Evolutionary conservation across 2,113 vertebrate species (phyloP).

Genomic region (Grammatotria lemairii): DNA sequence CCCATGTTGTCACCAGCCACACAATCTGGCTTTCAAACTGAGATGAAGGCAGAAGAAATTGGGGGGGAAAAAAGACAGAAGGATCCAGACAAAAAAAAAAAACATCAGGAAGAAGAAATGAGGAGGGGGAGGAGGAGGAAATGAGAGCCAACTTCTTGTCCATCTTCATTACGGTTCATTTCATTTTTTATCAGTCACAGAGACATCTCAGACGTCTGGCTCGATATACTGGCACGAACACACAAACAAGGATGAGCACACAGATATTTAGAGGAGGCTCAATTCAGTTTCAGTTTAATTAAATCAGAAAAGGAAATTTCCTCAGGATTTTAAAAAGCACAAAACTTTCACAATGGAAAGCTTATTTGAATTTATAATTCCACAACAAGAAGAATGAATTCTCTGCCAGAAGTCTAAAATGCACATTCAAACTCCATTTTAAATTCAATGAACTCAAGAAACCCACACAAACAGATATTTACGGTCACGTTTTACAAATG

Average conservation of each 20-base stretch:
- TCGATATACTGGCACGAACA: neutral
- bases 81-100: neutral
- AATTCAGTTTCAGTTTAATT: conserved; percentile 10
- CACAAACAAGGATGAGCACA: neutral
- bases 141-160: conserved; percentile 41
- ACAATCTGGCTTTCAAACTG: neutral
- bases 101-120: neutral
- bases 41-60: neutral
- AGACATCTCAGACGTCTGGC: conserved; percentile 14
- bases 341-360: neutral
- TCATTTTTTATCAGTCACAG: conserved; percentile 23
- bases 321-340: neutral
- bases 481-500: neutral
- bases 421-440: neutral
- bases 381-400: neutral
- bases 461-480: neutral
- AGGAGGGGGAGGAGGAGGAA: neutral
- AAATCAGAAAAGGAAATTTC: neutral
- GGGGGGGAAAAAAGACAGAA: neutral
- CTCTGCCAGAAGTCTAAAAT: neutral
- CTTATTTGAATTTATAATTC: neutral
- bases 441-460: neutral
- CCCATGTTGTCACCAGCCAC: neutral
- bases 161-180: conserved; percentile 34
- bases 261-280: neutral